Evolutionary conservation across 2,113 vertebrate genomes (phyloP).

Genomic region (Chaetodon auriga): DNA sequence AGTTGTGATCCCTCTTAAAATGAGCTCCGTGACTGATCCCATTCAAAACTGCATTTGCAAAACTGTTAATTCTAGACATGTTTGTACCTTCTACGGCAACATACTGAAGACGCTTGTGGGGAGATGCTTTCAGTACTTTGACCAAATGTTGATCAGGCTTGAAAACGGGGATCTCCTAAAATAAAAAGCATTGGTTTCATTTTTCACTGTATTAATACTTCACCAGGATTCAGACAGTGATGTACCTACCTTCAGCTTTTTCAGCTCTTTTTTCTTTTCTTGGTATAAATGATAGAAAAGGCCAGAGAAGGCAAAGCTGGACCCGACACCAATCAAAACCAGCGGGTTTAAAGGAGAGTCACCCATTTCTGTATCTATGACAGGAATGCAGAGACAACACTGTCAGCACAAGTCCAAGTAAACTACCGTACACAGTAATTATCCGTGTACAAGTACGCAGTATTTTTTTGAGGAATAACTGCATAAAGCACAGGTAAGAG

Average conservation of each 20-base stretch:
- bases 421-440: not conserved
- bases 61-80: not conserved
- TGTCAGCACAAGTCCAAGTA: not conserved
- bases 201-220: not conserved
- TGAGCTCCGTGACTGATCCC: accelerated
- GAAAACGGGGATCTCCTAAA: constrained; percentile 81
- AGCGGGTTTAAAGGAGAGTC: constrained; percentile 71
- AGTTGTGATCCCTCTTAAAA: not conserved
- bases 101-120: constrained; percentile 77
- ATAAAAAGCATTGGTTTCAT: not conserved
- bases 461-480: not conserved
- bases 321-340: constrained; percentile 77
- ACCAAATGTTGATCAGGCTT: constrained; percentile 77
- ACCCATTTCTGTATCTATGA: constrained; percentile 73
- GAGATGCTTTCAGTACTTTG: constrained; percentile 68
- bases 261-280: constrained; percentile 78
- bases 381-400: not conserved
- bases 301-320: constrained; percentile 81
- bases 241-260: constrained; percentile 72
- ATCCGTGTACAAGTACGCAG: too few relatives aligned
- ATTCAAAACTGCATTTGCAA: not conserved
- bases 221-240: accelerated
- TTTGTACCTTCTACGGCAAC: constrained; percentile 84
- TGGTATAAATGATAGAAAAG: constrained; percentile 82
- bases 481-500: accelerated